Conservation (phyloP, 2,888 invertebrate species). For the Neria commutata region DNA sequence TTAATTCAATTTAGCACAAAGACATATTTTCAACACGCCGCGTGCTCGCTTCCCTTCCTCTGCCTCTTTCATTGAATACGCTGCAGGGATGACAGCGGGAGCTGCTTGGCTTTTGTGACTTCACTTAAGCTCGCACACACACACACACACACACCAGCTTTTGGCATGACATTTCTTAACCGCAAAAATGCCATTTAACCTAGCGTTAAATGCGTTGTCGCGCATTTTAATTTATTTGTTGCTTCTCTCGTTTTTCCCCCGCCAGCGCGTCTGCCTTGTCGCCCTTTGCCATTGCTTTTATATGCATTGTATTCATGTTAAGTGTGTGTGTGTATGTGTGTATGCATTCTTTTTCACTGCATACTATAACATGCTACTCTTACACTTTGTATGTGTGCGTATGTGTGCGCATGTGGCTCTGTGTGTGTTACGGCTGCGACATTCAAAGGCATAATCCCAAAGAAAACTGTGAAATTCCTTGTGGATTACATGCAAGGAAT, state of each 20-base stretch:
- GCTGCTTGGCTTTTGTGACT: too few species aligned
- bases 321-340: slow-evolving; percentile 26
- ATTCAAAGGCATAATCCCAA: slow-evolving; percentile 45
- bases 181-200: neutral
- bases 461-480: slow-evolving; percentile 49
- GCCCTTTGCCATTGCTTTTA: slow-evolving; percentile 20
- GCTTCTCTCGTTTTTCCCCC: neutral
- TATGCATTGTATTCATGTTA: slow-evolving; percentile 19
- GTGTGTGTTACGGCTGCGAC: slow-evolving; percentile 41
- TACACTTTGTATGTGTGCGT: neutral
- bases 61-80: too few species aligned
- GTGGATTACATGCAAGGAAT: slow-evolving; percentile 41
- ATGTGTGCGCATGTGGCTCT: slow-evolving; percentile 17
- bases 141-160: too few species aligned
- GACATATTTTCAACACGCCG: too few species aligned
- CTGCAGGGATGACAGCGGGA: too few species aligned
- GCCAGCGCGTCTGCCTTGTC: neutral
- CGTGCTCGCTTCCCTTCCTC: too few species aligned
- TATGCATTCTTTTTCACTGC: slow-evolving; percentile 44
- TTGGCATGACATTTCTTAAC: neutral
- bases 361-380: neutral
- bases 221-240: slow-evolving; percentile 57
- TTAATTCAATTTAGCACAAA: too few species aligned
- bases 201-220: slow-evolving; percentile 39
- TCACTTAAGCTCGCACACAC: too few species aligned